Base-by-base conservation (phyloP, 2,113 vertebrate genomes). In the Balaeniceps rex region DNA sequence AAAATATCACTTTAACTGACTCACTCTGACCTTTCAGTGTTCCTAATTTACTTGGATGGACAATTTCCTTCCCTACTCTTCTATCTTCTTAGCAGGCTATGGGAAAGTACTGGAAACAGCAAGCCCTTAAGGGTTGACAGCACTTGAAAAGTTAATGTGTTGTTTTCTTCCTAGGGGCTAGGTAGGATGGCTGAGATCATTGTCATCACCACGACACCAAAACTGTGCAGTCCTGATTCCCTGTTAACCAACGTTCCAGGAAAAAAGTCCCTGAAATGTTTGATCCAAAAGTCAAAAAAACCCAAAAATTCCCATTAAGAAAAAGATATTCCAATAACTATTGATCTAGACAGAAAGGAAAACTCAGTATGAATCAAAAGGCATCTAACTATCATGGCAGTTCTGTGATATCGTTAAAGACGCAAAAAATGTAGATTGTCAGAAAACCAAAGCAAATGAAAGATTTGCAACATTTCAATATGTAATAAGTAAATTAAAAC, bases 1-100 rank as follows among this genome's bases (percentile, higher is more conserved):
- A 94, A 93, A 83, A 83, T 9, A 82, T 76, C 60, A 94, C 93
- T 95, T 92, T 79, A 79, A 94, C 96, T 94, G 93, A 94, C 94
- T 97, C 90, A 78, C 64, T 92, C 93, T 96, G 97, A 96, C 94
- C 95, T 97, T 96, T 95, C 92, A 91, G 60, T 87, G 54, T 92
- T 98, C 94, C 90, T 95, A 95, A 95, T 98, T 97, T 94, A 97
- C 90, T 94, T 70, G 61, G 91, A 94, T 83, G 95, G 96, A 96
- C 95, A 97, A 97, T 97, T 98, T 96, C 94, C 81, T 94, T 83
- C 85, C 71, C 44, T 54, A 47, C 58, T 80, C 19, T 40, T 85
- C 66, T 63, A 4, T 29, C 40, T 94, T 94, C 94, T 94, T 87
- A 97, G 68, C 80, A 91, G 77, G 40, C 90, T 95, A 52, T 70